Evolutionary conservation across 1,140 invertebrate species (phyloP).

Genomic region (Anastatus disparis): DNA sequence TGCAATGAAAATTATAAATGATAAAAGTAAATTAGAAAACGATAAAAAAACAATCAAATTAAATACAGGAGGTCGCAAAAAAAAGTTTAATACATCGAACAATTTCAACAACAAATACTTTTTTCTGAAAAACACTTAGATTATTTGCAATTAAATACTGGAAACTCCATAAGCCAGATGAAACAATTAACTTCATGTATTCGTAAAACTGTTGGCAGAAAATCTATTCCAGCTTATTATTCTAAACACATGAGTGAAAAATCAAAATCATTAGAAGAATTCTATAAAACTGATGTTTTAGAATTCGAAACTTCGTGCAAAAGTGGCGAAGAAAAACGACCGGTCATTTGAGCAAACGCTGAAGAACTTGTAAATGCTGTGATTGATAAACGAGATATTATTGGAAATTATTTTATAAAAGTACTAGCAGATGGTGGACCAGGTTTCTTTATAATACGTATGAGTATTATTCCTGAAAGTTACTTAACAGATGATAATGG

Average conservation of each 20-base stretch:
- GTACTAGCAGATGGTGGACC: slow-evolving; percentile 30
- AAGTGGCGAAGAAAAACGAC: not conserved
- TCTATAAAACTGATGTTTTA: slow-evolving; percentile 20
- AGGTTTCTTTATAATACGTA: slow-evolving; percentile 30
- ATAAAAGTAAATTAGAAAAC: too few relatives aligned
- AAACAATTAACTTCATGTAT: too few relatives aligned
- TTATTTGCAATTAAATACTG: too few relatives aligned
- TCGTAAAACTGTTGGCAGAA: slow-evolving; percentile 34
- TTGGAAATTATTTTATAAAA: slow-evolving; percentile 22
- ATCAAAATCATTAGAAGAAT: slow-evolving; percentile 9
- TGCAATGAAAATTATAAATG: too few relatives aligned
- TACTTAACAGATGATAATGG: slow-evolving; percentile 1
- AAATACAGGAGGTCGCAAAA: too few relatives aligned
- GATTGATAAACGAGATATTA: slow-evolving; percentile 2
- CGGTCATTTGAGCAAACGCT: slow-evolving; percentile 26
- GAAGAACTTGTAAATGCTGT: slow-evolving; percentile 23
- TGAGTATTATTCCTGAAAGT: slow-evolving; percentile 22
- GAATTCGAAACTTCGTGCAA: slow-evolving; percentile 2
- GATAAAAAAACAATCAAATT: too few relatives aligned
- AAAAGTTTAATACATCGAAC: too few relatives aligned
- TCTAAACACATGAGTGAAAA: slow-evolving; percentile 5
- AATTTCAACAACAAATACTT: too few relatives aligned
- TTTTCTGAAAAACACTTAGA: too few relatives aligned
- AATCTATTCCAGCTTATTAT: slow-evolving; percentile 12
- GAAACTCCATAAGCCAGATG: too few relatives aligned